Evolutionary conservation across 2,888 invertebrate genomes (phyloP), one percentile per base, ranked within the genome.

Genomic region (Neoaliturus tenellus): DNA sequence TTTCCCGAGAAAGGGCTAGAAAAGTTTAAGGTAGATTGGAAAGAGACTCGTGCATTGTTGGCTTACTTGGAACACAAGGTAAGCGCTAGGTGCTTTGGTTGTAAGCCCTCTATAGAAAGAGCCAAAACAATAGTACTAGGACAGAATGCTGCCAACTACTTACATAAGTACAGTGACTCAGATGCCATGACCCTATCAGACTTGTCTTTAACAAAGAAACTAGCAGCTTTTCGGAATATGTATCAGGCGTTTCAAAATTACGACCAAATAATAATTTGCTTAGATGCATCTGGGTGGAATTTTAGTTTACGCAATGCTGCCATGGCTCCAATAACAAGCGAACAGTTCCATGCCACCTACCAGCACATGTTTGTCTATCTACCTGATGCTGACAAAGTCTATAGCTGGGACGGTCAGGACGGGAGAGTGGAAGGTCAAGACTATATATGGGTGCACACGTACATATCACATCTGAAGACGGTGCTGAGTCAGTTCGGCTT

Each of bases 181-280:
- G 58, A 55, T 8, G 58, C 58, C 5, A 55, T 55, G 58, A 55
- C 58, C 25, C 25, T 55, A 55, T 55, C 58, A 55, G 58, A 55
- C 4, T 12, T 55, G 4, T 8, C 58, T 20, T 55, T 55, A 12
- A 23, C 58, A 4, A 4, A 14, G 4, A 55, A 55, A 25, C 25
- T 55, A 4, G 5, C 4, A 4, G 4, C 58, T 23, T 55, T 55
- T 25, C 58, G 58, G 12, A 55, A 55, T 55, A 55, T 55, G 5
- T 20, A 20, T 23, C 4, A 55, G 25, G 58, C 35, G 10, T 35
- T 35, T 35, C 4, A 35, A 10, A 35, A 35, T 35, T 35, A 35
- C 10, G 35, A 35, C 4, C 35, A 35, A 10, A 35, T 35, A 35
- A 35, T 35, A 4, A 35, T 35, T 6, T 35, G 35, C 10, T 10